These are phyloP conservation scores for Stictocephala bisonia DNA, from an alignment of 2,888 invertebrate species.

Conservation along the genomic window DNA sequence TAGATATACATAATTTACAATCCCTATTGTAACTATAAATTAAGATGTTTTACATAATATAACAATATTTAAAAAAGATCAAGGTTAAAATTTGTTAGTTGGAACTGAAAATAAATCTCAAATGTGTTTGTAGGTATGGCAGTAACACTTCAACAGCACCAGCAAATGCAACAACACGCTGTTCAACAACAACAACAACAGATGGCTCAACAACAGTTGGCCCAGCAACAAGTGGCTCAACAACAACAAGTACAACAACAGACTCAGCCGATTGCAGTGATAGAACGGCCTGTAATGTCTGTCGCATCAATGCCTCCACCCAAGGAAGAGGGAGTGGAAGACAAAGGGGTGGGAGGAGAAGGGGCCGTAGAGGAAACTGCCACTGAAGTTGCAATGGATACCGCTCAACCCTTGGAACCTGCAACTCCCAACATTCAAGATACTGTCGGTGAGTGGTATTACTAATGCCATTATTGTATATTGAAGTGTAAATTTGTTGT, in stretches of 20 bases:
- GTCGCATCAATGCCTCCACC: constrained; percentile 71
- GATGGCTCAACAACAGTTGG: constrained; percentile 58
- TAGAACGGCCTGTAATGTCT: constrained; percentile 67
- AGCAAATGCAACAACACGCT: constrained; percentile 34
- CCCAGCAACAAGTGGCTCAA: constrained; percentile 58
- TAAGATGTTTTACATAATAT: too few species aligned
- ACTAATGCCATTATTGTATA: too few species aligned
- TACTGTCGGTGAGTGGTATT: too few species aligned
- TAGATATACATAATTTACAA: too few species aligned
- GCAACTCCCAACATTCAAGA: too few species aligned
- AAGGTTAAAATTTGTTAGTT: not conserved
- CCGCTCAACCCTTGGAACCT: constrained; percentile 32
- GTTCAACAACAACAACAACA: constrained; percentile 9
- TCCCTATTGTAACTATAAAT: too few species aligned
- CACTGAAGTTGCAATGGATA: constrained; percentile 19
- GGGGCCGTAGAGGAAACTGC: too few species aligned
- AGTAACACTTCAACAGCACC: constrained; percentile 36
- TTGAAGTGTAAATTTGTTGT: too few species aligned
- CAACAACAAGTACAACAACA: constrained; percentile 62
- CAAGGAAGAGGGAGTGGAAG: constrained; percentile 48
- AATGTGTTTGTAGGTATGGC: constrained; percentile 32
- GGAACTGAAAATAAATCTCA: not conserved
- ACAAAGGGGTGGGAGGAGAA: not conserved
- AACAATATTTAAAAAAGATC: too few species aligned
- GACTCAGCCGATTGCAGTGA: constrained; percentile 60